These are phyloP conservation scores for Neolamprologus sp. DNA, from an alignment of 2,113 vertebrate species.

Conservation along the genomic window DNA sequence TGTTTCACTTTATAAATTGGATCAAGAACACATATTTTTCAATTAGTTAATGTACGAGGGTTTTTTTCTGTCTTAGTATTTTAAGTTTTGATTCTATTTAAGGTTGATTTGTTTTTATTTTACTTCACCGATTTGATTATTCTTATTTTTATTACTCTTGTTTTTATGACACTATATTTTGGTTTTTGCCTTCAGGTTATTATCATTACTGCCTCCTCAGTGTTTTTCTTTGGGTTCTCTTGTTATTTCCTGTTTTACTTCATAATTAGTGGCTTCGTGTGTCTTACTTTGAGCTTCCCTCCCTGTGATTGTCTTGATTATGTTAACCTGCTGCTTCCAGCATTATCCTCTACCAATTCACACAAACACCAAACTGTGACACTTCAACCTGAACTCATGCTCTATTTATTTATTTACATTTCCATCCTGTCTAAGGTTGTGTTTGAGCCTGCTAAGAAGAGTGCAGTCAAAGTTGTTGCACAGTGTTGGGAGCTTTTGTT, in stretches of 20 bases:
- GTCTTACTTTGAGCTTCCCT: neutral
- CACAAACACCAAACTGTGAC: neutral
- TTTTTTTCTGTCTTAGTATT: neutral
- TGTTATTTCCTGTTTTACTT: neutral
- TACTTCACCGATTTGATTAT: neutral
- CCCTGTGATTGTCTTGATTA: neutral
- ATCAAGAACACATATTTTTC: neutral
- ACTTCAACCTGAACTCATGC: conserved; percentile 28
- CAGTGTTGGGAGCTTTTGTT: neutral
- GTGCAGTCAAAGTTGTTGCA: neutral
- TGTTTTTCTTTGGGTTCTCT: neutral
- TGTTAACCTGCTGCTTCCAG: neutral
- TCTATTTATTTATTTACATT: conserved; percentile 48
- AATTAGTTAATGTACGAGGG: neutral
- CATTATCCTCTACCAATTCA: neutral
- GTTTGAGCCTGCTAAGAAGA: neutral
- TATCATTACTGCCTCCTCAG: neutral
- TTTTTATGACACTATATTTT: neutral
- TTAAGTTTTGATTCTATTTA: neutral
- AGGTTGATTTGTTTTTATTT: neutral
- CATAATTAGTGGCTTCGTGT: neutral
- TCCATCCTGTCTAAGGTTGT: conserved; percentile 5
- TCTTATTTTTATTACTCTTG: neutral
- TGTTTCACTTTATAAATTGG: neutral
- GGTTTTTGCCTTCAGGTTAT: neutral